A percentile compares a stretch with the other conserved stretches of the same genome.
Evolutionary conservation across 2,888 invertebrate species (phyloP).

Genomic region (Opisthograptis luteolata): DNA sequence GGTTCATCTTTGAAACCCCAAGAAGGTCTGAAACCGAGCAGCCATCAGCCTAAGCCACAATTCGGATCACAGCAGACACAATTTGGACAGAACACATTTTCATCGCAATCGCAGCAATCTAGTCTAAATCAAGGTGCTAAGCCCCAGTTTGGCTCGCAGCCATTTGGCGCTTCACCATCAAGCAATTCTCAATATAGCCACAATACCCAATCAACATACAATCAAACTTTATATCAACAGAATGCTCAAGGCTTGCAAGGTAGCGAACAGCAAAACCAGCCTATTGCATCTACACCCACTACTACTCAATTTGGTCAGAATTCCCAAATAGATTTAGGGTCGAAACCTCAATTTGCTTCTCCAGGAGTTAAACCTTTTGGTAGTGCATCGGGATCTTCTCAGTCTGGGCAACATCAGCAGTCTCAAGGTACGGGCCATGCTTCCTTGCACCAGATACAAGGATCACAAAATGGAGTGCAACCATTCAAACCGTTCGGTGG

Average conservation of each 20-base stretch:
- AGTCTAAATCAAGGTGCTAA: slow-evolving; percentile 21
- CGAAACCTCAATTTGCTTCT: slow-evolving; percentile 24
- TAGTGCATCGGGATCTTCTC: slow-evolving; percentile 24
- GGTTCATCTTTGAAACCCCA: slow-evolving; percentile 18
- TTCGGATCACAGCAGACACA: slow-evolving; percentile 17
- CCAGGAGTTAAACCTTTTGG: slow-evolving; percentile 34
- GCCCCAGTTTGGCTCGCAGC: slow-evolving; percentile 29
- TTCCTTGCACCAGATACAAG: slow-evolving; percentile 12
- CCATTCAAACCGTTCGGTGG: slow-evolving; percentile 14
- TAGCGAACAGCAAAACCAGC: slow-evolving; percentile 19
- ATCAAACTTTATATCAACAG: slow-evolving; percentile 23
- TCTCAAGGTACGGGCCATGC: not conserved
- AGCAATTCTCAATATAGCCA: slow-evolving; percentile 33
- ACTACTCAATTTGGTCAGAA: slow-evolving; percentile 27
- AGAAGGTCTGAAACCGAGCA: not conserved
- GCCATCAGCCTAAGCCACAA: slow-evolving; percentile 16
- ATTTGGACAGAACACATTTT: slow-evolving; percentile 17
- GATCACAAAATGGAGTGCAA: slow-evolving; percentile 8
- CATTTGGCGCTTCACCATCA: slow-evolving; percentile 14
- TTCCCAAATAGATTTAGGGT: not conserved
- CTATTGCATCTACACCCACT: slow-evolving; percentile 1
- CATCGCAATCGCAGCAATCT: slow-evolving; percentile 16
- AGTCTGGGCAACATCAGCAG: slow-evolving; percentile 26
- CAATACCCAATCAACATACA: slow-evolving; percentile 20
- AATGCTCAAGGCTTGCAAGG: slow-evolving; percentile 24